These are phyloP conservation scores for Drosophila baimaii DNA, from an alignment of 1,140 invertebrate species.

Conservation along the genomic window DNA sequence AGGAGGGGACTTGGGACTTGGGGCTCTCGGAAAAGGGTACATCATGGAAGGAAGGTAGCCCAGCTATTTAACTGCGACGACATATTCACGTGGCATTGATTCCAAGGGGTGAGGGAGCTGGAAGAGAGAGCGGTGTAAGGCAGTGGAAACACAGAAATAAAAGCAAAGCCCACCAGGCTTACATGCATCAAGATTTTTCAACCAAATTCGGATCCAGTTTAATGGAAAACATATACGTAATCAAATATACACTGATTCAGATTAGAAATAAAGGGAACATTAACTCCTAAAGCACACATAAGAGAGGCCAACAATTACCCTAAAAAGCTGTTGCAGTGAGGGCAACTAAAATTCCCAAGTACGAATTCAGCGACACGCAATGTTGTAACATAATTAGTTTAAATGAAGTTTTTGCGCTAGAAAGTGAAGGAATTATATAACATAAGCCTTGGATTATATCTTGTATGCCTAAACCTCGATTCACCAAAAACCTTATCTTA, in stretches of 20 bases:
- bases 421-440: not conserved
- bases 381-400: not conserved
- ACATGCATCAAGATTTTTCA: not conserved
- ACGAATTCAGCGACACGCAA: not conserved
- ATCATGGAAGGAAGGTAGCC: constrained; percentile 1
- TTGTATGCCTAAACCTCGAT: too few relatives aligned
- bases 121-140: too few relatives aligned
- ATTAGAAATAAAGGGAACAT: not conserved
- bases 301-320: too few relatives aligned
- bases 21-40: constrained; percentile 6
- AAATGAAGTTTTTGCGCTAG: not conserved
- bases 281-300: not conserved
- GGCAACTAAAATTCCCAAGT: not conserved
- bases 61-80: constrained; percentile 10
- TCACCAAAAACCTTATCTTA: too few relatives aligned
- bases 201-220: too few relatives aligned
- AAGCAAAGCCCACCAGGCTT: too few relatives aligned
- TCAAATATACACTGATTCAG: not conserved
- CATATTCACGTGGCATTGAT: constrained; percentile 16
- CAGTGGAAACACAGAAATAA: not conserved
- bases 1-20: not conserved
- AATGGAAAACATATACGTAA: too few relatives aligned
- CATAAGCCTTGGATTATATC: too few relatives aligned
- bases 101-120: not conserved
- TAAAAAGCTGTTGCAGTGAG: not conserved